phyloP scores from a whole-genome alignment of 1,140 invertebrate genomes.

The Drosophila seguyi region DNA sequence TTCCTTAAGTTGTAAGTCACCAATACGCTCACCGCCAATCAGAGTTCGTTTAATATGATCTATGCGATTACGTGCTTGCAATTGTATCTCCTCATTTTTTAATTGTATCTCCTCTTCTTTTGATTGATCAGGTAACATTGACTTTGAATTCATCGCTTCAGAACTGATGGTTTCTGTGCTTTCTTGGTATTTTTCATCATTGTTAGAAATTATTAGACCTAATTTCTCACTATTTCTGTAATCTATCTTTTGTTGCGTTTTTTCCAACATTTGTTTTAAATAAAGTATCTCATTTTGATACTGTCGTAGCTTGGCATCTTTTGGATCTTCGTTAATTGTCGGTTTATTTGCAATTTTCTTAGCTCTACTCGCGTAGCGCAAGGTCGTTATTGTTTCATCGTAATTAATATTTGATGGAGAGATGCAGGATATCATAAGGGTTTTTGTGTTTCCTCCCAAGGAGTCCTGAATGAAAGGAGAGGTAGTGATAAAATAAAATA shows the following conservation, averaged over 20 bases:
- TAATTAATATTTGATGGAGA: constrained; percentile 95
- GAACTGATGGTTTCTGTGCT: not conserved
- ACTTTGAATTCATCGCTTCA: not conserved
- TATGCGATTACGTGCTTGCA: constrained; percentile 87
- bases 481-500: too few species aligned
- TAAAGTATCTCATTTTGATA: constrained; percentile 95
- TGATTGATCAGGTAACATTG: not conserved
- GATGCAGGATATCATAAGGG: constrained; percentile 97
- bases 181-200: constrained; percentile 51
- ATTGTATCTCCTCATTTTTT: constrained; percentile 47
- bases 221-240: not conserved
- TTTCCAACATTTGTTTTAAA: constrained; percentile 89
- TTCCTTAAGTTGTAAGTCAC: constrained; percentile 91
- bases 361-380: constrained; percentile 95
- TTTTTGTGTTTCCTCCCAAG: constrained; percentile 97
- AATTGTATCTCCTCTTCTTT: constrained; percentile 63
- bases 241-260: constrained; percentile 42
- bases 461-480: constrained; percentile 90
- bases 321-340: constrained; percentile 96
- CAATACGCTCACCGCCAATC: constrained; percentile 92
- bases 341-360: constrained; percentile 98
- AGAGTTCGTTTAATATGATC: constrained; percentile 90
- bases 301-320: constrained; percentile 94
- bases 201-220: not conserved
- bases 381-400: constrained; percentile 95